Evolutionary conservation across 1,140 invertebrate genomes (phyloP), one percentile per base, ranked within the genome.

Genomic region (Apocrypta bakeri): DNA sequence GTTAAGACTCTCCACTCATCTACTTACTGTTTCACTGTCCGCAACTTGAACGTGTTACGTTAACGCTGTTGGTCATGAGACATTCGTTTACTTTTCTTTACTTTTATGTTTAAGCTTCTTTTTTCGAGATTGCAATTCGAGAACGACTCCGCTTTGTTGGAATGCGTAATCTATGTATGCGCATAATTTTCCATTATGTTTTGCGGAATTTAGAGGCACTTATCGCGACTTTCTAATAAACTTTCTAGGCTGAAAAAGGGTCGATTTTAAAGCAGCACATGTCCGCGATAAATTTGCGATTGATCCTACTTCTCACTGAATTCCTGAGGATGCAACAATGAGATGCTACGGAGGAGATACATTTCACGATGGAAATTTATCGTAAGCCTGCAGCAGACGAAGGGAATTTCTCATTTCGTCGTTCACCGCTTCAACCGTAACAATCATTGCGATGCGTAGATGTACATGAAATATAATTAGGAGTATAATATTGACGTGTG

Each of bases 191-290:
- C 48, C 21, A 71, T 71, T 64, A 17, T 68, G 9, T 66, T 77
- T 21, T 42, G 37, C 40, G 25, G 33, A 78, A 78, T 42, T 71
- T 79, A 48, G 71, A 40, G 24, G 24, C 33, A 27, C 21, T 72
- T 72, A 72, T 72, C 37, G 24, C n/a, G 37, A 42, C 71, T 72
- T 72, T 72, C 71, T 72, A 72, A 24, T 25, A 25, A 42, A 11
- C 71, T 72, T 72, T 72, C 71, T 72, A 72, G 37, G 37, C 1
- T 25, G 71, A 24, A 72, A 72, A 72, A 72, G 68, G 71, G 71
- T 72, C 37, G 37, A 11, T 42, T 71, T 21, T 21, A 71, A 27
- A 71, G 25, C 37, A 25, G 71, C 9, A 72, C 31, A 24, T 9
- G 12, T 29, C 71, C 37, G 31, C 27, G 31, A 72, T 37, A 72